Evolutionary conservation across 2,888 invertebrate genomes (phyloP), one percentile per base, ranked within the genome.

Genomic region (Lagria hirta): DNA sequence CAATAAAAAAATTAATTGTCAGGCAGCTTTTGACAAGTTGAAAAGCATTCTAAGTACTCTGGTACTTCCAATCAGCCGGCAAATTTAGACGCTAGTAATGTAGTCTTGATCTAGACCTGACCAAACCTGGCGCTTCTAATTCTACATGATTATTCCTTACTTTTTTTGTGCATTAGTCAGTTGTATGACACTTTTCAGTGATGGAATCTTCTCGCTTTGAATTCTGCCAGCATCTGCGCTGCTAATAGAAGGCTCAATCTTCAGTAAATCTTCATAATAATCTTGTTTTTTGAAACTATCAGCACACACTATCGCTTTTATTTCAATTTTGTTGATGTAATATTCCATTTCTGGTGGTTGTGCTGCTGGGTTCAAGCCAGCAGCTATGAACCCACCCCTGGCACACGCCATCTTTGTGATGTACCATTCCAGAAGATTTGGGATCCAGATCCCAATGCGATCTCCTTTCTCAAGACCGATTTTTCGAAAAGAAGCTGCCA

Each of bases 351-450:
- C 93, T 5, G 72, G 66, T 0, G 75, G 72, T 63, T 82, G 79
- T 63, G 85, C 89, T 0, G 80, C 79, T 0, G 91, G 84, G 68
- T 94, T 93, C 15, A 92, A 76, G 41, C 82, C 83, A n/a, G n/a
- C 5, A 88, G 88, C n/a, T n/a, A 86, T 74, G 1, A 88, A 69
- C 0, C 91, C 92, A 1, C 80, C 78, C 49, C 87, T 78, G 0
- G 84, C 80, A 1, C 83, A 80, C 0, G 85, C 90, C 63, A 85
- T 71, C 65, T 84, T 80, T 0, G 80, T 72, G 0, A 88, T 57
- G 45, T 84, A 78, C 92, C 92, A 94, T 62, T 89, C 84, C 26
- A 79, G 66, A 18, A 76, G 73, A 69, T 90, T 93, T 0, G 89
- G 88, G 0, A 84, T 81, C 86, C 88, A 90, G 12, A 93, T 73